A percentile compares a stretch with the other conserved stretches of the same genome.
Evolutionary conservation across 1,140 invertebrate genomes (phyloP).

Genomic region (Cephus cinctus): DNA sequence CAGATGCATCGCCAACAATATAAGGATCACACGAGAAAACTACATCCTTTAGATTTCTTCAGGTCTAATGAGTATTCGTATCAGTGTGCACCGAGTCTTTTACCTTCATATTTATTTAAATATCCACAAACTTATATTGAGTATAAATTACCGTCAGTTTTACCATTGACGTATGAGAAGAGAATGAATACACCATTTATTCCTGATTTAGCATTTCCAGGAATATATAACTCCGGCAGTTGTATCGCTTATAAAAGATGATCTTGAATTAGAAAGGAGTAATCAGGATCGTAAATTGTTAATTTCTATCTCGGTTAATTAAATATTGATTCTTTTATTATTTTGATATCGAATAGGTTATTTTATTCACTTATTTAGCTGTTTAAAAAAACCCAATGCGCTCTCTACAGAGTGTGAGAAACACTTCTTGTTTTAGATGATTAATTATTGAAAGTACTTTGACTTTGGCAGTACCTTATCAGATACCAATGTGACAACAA

Average conservation of each 20-base stretch:
- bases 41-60: constrained; percentile 59
- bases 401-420: too few species aligned
- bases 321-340: not conserved
- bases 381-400: not conserved
- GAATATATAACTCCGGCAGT: constrained; percentile 27
- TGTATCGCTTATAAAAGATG: constrained; percentile 34
- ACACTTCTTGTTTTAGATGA: too few species aligned
- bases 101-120: constrained; percentile 27
- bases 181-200: constrained; percentile 51
- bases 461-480: too few species aligned
- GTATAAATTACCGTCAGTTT: constrained; percentile 58
- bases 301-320: too few species aligned
- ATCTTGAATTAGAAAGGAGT: not conserved
- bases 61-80: constrained; percentile 51
- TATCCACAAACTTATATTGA: constrained; percentile 57
- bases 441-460: too few species aligned
- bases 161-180: constrained; percentile 53
- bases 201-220: constrained; percentile 55
- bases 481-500: too few species aligned
- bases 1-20: constrained; percentile 62
- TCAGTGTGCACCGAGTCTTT: constrained; percentile 54
- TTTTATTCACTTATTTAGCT: not conserved
- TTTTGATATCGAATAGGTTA: too few species aligned
- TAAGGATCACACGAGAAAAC: constrained; percentile 53
- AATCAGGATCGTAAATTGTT: too few species aligned